Base-by-base conservation (phyloP, 2,888 invertebrate genomes). In the Dicyrtomina minuta region DNA sequence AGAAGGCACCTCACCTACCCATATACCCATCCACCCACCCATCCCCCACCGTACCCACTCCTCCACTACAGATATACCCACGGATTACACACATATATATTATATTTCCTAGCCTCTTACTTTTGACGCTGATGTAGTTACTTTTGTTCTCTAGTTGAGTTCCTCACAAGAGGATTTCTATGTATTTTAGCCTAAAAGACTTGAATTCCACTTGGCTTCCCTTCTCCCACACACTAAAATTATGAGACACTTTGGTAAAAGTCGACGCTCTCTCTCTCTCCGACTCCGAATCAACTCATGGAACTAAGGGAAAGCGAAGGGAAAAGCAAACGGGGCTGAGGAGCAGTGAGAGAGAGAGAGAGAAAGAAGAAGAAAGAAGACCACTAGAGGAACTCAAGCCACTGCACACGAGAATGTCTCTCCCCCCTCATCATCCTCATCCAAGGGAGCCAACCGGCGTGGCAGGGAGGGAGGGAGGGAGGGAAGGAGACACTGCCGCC, bases 171-270 rank as follows among this genome's bases (percentile, higher is more conserved):
- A 39, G 55, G 53, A 65, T 55, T 65, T 65, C 64, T 64, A 65
- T 56, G 24, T 64, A 65, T 64, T 64, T 64, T 33, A 26, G n/a
- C 61, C 46, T 55, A 53, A 65, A 65, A 65, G 43, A 56, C 65
- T 53, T 65, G 55, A 53, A 65, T 65, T 65, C 64, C 65, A 65
- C 65, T 65, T 65, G 55, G 65, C 65, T 65, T 65, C 65, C 41
- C 65, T 65, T 53, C 65, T 55, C 61, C 44, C 66, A 66, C 68
- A 61, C 59, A 70, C 65, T 59, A 61, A 70, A 70, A 70, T 70
- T 70, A 70, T 70, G 70, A 70, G 70, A 70, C 70, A 66, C 66
- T 70, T 65, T 60, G 61, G 66, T 64, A 59, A 65, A 70, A 59
- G 70, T 70, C 66, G 67, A 53, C 70, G 39, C 68, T 70, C 66